Percentiles rank a stretch among this genome's conserved stretches.
Evolutionary conservation across 2,113 vertebrate genomes (phyloP).

Genomic region (Phyllopteryx taeniolatus): DNA sequence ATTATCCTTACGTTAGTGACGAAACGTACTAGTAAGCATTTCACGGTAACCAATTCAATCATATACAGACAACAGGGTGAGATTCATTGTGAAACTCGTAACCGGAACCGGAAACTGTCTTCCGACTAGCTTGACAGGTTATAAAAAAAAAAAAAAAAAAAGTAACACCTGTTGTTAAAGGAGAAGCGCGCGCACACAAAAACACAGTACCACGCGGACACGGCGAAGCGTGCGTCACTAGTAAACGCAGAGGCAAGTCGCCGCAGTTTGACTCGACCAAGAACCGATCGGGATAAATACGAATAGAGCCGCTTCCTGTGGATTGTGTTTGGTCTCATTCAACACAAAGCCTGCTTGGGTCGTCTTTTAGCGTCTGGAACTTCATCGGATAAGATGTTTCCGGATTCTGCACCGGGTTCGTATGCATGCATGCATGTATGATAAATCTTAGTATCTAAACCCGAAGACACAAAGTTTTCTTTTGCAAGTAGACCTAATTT

Average conservation of each 20-base stretch:
- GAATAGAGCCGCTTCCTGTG: conserved; percentile 1
- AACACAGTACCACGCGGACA: not conserved
- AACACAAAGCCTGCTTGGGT: not conserved
- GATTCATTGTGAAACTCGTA: conserved; percentile 30
- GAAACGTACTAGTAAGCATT: too few species aligned
- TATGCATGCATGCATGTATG: not conserved
- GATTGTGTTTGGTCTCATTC: conserved; percentile 23
- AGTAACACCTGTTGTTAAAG: conserved; percentile 58
- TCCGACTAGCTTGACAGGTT: not conserved
- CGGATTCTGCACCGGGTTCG: conserved; percentile 37
- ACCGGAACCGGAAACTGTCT: conserved; percentile 6
- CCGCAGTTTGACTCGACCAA: not conserved
- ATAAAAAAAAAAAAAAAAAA: not conserved
- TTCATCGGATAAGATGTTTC: conserved; percentile 42
- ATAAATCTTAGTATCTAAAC: not conserved
- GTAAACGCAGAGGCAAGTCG: conserved; percentile 7
- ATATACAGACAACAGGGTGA: not conserved
- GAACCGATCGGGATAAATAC: not conserved
- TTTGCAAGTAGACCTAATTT: not conserved
- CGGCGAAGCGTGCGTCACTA: conserved; percentile 23
- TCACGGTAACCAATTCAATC: not conserved
- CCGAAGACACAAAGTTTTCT: not conserved
- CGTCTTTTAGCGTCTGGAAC: not conserved
- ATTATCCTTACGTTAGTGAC: too few species aligned
- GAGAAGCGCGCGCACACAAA: conserved; percentile 7